Evolutionary conservation across 2,797 vertebrate species (phyloP).

Genomic region (Rhinatrema bivittatum): DNA sequence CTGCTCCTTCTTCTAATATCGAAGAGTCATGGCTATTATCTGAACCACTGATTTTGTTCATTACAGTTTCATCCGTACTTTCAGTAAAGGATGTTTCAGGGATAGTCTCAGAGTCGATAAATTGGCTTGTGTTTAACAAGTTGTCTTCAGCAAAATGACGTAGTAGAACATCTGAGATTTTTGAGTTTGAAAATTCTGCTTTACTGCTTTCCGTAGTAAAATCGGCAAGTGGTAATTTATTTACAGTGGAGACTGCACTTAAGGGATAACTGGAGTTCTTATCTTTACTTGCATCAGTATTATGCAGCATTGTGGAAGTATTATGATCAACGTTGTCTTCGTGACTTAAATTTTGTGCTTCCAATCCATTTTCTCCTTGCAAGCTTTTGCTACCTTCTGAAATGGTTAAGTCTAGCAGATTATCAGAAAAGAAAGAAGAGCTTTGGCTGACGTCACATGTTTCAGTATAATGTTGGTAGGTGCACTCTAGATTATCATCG

Average conservation of each 20-base stretch:
- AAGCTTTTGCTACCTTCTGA: not conserved
- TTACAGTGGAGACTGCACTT: not conserved
- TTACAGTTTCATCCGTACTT: constrained; percentile 46
- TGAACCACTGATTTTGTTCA: constrained; percentile 18
- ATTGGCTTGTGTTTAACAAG: constrained; percentile 38
- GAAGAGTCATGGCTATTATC: not conserved
- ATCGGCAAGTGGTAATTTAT: not conserved
- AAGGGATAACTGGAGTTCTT: not conserved
- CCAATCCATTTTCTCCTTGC: not conserved
- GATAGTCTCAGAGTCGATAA: constrained; percentile 74
- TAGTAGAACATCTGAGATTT: constrained; percentile 56
- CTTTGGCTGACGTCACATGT: not conserved
- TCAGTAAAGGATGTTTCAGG: constrained; percentile 72
- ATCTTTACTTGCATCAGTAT: accelerated
- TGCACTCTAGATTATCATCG: constrained; percentile 43
- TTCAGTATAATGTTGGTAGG: not conserved
- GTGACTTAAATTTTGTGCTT: not conserved
- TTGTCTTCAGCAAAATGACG: constrained; percentile 55
- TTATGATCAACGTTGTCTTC: not conserved
- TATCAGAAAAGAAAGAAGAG: not conserved
- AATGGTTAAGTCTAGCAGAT: constrained; percentile 1
- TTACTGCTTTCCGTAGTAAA: not conserved
- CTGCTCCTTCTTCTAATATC: not conserved
- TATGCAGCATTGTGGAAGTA: not conserved
- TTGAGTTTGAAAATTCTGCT: constrained; percentile 15